Evolutionary conservation across 1,140 invertebrate species (phyloP).

Genomic region (Bombus breviceps): DNA sequence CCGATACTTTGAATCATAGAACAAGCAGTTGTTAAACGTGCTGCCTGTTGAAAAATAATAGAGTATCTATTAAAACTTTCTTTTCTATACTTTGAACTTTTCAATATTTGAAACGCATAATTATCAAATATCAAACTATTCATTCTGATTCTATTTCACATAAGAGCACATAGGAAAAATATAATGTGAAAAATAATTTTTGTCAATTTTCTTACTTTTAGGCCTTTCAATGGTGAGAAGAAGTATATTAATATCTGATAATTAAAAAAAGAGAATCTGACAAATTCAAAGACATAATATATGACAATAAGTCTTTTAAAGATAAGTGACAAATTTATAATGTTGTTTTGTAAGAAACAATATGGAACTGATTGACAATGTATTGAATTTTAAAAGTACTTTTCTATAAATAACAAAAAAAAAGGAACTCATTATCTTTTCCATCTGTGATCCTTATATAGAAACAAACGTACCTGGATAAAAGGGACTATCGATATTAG

Average conservation of each 20-base stretch:
- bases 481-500: conserved; percentile 87
- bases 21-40: conserved; percentile 89
- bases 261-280: neutral
- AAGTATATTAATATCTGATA: neutral
- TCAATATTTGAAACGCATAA: neutral
- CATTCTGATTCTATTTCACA: neutral
- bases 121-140: neutral
- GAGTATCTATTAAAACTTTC: conserved; percentile 13
- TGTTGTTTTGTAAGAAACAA: neutral
- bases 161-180: neutral
- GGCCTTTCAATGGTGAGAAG: neutral
- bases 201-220: neutral
- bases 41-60: conserved; percentile 85
- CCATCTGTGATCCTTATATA: neutral
- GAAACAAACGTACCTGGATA: conserved; percentile 83
- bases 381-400: no score
- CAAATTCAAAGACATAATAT: neutral
- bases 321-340: neutral
- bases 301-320: neutral
- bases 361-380: neutral
- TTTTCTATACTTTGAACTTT: neutral
- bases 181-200: neutral
- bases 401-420: no score
- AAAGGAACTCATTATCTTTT: no score
- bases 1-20: conserved; percentile 87